A percentile compares a stretch with the other conserved stretches of the same genome.
Evolutionary conservation across 1,140 invertebrate species (phyloP).

Genomic region (Pygmarrhopalites habei): DNA sequence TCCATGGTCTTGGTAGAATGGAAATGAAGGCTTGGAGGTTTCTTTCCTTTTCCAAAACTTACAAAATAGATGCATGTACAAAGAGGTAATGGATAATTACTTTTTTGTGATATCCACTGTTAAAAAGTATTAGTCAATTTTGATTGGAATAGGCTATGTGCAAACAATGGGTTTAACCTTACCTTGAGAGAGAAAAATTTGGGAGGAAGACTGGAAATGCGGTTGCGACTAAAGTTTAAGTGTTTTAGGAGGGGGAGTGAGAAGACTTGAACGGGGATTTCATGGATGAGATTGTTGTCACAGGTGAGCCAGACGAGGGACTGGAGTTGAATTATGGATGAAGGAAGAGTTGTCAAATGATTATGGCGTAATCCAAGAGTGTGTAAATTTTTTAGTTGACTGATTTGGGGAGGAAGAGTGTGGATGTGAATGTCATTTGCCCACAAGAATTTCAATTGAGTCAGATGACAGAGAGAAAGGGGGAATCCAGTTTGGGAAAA

Average conservation of each 20-base stretch:
- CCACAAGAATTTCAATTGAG: not conserved
- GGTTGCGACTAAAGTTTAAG: slow-evolving; percentile 9
- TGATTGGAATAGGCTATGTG: no score
- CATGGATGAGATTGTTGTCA: no score
- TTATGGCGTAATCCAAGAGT: slow-evolving; percentile 3
- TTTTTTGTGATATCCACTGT: no score
- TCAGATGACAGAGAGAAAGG: not conserved
- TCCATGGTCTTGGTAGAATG: no score
- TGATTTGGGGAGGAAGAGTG: not conserved
- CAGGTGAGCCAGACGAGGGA: not conserved
- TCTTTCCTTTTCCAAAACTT: no score
- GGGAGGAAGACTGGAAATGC: not conserved
- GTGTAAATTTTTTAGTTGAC: not conserved
- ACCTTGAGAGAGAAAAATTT: not conserved
- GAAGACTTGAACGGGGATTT: no score
- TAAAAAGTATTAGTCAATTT: no score
- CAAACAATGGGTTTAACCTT: no score
- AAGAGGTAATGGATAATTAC: no score
- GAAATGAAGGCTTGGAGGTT: no score
- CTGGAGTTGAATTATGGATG: not conserved
- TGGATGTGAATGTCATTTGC: no score
- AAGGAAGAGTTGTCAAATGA: not conserved
- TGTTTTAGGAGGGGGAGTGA: not conserved
- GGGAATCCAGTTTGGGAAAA: not conserved
- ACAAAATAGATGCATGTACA: no score